Base-by-base conservation (phyloP, 2,888 invertebrate genomes). In the Napeogenes sylphis region DNA sequence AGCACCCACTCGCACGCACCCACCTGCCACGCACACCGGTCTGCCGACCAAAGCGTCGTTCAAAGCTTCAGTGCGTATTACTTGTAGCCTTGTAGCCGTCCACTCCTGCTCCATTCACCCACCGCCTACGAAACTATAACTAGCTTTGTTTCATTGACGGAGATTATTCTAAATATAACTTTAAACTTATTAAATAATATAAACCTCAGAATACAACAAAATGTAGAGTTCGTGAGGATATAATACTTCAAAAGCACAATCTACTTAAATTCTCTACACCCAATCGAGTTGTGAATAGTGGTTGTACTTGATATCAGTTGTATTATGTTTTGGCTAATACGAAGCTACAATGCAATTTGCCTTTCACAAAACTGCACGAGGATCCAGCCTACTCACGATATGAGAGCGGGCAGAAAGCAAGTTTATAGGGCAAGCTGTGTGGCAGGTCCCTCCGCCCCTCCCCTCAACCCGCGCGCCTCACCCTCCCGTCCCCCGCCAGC, bases 361-460 rank as follows among this genome's bases (percentile, higher is more conserved):
- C 84, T 86, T 85, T 86, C 83, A 85, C 85, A 78, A 84, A 80
- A 82, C 68, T 82, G 78, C 80, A 81, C 75, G 76, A 77, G 72
- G 70, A 76, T 69, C 69, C 69, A 72, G 79, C 81, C 80, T 80
- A 79, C 83, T 79, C 84, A 74, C 80, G 80, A 75, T 78, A 77
- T 72, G 78, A 81, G 80, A 81, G 81, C 80, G 74, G 73, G 73
- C 80, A 81, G 79, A 81, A 83, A 82, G 77, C 83, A 81, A 84
- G 82, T 85, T 84, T 84, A 77, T 84, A 83, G 87, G 83, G 80
- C 83, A 78, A 75, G 76, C 77, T 75, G 81, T 75, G 77, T 73
- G 79, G 73, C 79, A 73, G 74, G 74, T 74, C 73, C 71, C 65
- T 68, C 56, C 65, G 61, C 63, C 66, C 68, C 72, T 66, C 65